A percentile compares a stretch with the other conserved stretches of the same genome.
phyloP scores from a whole-genome alignment of 2,113 vertebrate species.

The Scophthalmus maximus region DNA sequence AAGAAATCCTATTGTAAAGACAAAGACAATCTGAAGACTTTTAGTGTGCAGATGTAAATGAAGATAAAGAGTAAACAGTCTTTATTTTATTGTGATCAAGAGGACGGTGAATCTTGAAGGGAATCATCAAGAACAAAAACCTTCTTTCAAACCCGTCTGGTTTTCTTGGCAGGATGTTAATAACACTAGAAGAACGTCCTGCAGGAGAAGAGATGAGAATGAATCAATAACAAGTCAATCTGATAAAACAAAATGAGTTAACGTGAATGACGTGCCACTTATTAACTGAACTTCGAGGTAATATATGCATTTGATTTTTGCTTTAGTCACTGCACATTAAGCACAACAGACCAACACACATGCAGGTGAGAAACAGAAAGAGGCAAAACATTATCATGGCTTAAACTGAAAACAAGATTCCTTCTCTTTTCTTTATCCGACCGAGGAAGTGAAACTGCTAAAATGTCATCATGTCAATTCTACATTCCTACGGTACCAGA shows the following conservation, averaged over 20 bases:
- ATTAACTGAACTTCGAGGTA: background rate
- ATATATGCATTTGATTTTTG: background rate
- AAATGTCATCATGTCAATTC: no score
- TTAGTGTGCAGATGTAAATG: background rate
- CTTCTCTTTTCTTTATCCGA: background rate
- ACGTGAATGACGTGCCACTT: background rate
- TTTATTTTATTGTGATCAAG: background rate
- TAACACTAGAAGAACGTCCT: conserved; percentile 79
- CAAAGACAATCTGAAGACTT: background rate
- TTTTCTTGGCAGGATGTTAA: conserved; percentile 48
- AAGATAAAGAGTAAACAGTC: background rate
- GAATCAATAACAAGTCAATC: background rate
- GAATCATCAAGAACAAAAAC: conserved; percentile 1
- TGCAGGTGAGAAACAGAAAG: conserved; percentile 31
- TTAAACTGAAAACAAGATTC: conserved; percentile 7
- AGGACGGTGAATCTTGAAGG: background rate
- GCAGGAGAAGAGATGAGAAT: conserved; percentile 46
- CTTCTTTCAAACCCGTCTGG: conserved; percentile 9
- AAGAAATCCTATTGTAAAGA: background rate
- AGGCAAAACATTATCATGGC: conserved; percentile 2
- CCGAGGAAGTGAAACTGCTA: no score
- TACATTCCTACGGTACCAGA: conserved; percentile 7
- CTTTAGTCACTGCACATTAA: conserved; percentile 46
- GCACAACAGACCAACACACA: conserved; percentile 49
- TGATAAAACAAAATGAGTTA: background rate